These are phyloP conservation scores for Heliothis subflexa DNA, from an alignment of 1,140 invertebrate species.

Conservation along the genomic window DNA sequence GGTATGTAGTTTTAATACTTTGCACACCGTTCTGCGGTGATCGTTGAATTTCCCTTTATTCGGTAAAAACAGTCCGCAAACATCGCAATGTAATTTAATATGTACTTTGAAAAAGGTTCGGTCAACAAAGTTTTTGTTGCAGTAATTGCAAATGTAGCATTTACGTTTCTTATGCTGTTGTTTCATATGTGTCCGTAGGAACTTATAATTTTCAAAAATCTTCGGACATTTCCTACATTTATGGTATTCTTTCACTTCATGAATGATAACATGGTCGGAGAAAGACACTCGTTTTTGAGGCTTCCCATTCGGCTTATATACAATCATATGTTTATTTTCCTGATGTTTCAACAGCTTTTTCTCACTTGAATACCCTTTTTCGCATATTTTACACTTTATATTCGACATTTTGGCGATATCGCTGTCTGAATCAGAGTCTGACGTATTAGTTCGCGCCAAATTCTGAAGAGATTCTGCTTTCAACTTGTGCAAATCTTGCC, in stretches of 20 bases:
- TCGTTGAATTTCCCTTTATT: slow-evolving; percentile 63
- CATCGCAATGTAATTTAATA: slow-evolving; percentile 75
- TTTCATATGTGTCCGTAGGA: slow-evolving; percentile 72
- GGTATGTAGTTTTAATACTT: slow-evolving; percentile 63
- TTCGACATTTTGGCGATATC: slow-evolving; percentile 50
- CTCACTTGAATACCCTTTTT: slow-evolving; percentile 65
- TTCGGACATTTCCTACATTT: slow-evolving; percentile 75
- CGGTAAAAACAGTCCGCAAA: slow-evolving; percentile 62
- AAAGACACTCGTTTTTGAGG: slow-evolving; percentile 74
- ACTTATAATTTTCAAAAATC: slow-evolving; percentile 70
- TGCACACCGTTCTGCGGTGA: slow-evolving; percentile 65
- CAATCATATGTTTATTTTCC: slow-evolving; percentile 73
- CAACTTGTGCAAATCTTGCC: slow-evolving; percentile 63
- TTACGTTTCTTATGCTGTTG: slow-evolving; percentile 73
- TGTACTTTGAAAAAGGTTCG: slow-evolving; percentile 79
- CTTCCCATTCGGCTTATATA: slow-evolving; percentile 50
- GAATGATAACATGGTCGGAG: slow-evolving; percentile 72
- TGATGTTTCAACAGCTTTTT: slow-evolving; percentile 70
- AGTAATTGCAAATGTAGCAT: slow-evolving; percentile 79
- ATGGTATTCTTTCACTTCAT: slow-evolving; percentile 74
- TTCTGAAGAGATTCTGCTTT: slow-evolving; percentile 51
- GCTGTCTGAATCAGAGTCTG: slow-evolving; percentile 39
- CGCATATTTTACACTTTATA: slow-evolving; percentile 71
- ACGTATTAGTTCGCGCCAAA: not conserved
- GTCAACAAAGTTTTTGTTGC: slow-evolving; percentile 73